These are phyloP conservation scores for Dendrolimus pini DNA, from an alignment of 2,888 invertebrate genomes.

Conservation along the genomic window DNA sequence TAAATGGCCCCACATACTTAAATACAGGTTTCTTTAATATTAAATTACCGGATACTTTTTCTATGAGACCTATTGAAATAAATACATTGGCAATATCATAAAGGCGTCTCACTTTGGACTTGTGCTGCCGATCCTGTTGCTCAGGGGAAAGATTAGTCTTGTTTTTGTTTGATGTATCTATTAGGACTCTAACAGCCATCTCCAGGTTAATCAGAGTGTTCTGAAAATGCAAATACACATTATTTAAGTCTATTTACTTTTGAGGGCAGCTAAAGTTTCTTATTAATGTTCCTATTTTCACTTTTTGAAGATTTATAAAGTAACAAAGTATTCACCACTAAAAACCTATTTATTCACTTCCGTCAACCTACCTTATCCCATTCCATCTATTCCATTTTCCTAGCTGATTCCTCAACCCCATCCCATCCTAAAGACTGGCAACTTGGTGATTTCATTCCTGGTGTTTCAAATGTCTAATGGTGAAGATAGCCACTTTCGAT, in stretches of 20 bases:
- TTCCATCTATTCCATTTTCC: too few relatives aligned
- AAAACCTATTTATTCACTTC: too few relatives aligned
- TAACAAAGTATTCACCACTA: too few relatives aligned
- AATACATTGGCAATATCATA: conserved; percentile 89
- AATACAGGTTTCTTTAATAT: conserved; percentile 81
- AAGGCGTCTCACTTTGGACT: conserved; percentile 83
- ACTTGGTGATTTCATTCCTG: too few relatives aligned
- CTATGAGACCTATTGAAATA: conserved; percentile 83
- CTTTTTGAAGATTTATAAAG: too few relatives aligned
- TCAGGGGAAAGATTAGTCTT: conserved; percentile 69
- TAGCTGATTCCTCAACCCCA: too few relatives aligned
- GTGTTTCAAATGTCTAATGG: too few relatives aligned
- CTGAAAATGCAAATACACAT: conserved; percentile 45
- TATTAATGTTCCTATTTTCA: too few relatives aligned
- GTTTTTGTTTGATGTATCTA: conserved; percentile 66
- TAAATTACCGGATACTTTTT: conserved; percentile 79
- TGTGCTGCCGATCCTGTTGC: conserved; percentile 72
- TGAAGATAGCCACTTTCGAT: too few relatives aligned
- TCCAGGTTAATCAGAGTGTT: conserved; percentile 80
- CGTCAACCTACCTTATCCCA: too few relatives aligned
- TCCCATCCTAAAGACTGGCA: too few relatives aligned
- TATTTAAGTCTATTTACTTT: neutral
- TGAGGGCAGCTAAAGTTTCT: neutral
- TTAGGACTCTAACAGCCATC: conserved; percentile 80
- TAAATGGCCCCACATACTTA: conserved; percentile 77